Conservation (phyloP, 2,888 invertebrate genomes). For the Aphidius colemani region DNA sequence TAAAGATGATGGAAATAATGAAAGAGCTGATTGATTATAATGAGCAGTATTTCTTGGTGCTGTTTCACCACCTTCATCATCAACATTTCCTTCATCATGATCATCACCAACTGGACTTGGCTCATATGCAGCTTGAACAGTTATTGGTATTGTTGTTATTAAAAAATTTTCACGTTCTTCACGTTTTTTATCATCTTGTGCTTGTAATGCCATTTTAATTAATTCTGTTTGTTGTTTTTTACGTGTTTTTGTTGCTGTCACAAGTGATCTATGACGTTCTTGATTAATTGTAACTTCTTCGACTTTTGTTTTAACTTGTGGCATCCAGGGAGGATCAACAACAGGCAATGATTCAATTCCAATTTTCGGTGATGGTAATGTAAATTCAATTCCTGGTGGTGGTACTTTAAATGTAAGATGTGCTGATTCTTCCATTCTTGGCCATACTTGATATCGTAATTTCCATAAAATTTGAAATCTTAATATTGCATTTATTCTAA, state of each 20-base stretch:
- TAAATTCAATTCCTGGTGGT: slow-evolving; percentile 98
- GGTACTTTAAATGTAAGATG: slow-evolving; percentile 96
- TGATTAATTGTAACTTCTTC: slow-evolving; percentile 99
- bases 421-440: slow-evolving; percentile 98
- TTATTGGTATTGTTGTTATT: slow-evolving; percentile 94
- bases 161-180: slow-evolving; percentile 95
- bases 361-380: slow-evolving; percentile 97
- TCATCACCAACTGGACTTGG: slow-evolving; percentile 86
- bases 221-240: slow-evolving; percentile 99
- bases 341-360: slow-evolving; percentile 93
- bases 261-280: slow-evolving; percentile 91
- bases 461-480: slow-evolving; percentile 96
- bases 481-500: slow-evolving; percentile 82
- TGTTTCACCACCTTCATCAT: slow-evolving; percentile 69
- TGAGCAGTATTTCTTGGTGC: slow-evolving; percentile 73
- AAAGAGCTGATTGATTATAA: slow-evolving; percentile 89
- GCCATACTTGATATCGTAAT: slow-evolving; percentile 97
- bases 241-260: slow-evolving; percentile 97
- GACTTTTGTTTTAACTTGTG: slow-evolving; percentile 96
- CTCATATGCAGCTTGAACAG: slow-evolving; percentile 93
- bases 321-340: slow-evolving; percentile 99
- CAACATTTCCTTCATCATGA: slow-evolving; percentile 72
- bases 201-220: slow-evolving; percentile 91
- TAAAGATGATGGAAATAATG: slow-evolving; percentile 94
- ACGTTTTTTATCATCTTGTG: slow-evolving; percentile 93